Evolutionary conservation across 2,888 invertebrate genomes (phyloP).

Genomic region (Metacarcinus magister): DNA sequence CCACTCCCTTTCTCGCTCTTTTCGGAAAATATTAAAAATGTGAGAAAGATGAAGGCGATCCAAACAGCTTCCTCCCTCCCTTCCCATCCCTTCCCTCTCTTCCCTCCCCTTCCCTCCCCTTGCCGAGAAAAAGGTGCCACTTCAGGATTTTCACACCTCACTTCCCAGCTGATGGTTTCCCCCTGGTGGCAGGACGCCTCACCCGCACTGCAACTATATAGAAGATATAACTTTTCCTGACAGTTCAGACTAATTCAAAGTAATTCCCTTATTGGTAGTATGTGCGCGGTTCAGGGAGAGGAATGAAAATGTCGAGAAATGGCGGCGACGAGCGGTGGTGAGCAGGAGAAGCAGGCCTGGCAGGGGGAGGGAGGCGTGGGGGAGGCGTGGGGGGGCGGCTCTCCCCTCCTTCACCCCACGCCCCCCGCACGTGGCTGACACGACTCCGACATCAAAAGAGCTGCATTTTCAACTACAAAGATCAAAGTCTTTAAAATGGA

Average conservation of each 20-base stretch:
- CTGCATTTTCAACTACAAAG: slow-evolving; percentile 53
- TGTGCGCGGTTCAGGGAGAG: background rate
- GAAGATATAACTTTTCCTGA: background rate
- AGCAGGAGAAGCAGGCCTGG: background rate
- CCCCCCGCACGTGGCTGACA: slow-evolving; percentile 4
- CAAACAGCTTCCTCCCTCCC: background rate
- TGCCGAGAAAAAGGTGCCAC: background rate
- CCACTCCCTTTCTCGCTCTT: background rate
- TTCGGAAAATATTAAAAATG: slow-evolving; percentile 51
- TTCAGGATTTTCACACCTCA: slow-evolving; percentile 37
- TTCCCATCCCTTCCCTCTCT: no score
- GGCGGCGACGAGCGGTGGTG: background rate
- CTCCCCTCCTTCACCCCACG: background rate
- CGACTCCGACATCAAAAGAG: slow-evolving; percentile 29
- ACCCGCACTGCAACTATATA: slow-evolving; percentile 19
- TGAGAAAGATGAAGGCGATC: slow-evolving; percentile 53
- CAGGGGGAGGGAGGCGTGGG: background rate
- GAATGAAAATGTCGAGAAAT: background rate
- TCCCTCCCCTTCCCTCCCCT: background rate
- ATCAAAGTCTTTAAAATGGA: slow-evolving; percentile 37
- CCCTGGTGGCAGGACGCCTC: background rate
- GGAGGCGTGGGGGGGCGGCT: background rate
- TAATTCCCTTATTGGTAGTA: background rate
- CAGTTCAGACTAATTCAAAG: background rate
- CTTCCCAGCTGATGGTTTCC: slow-evolving; percentile 5